phyloP scores from a whole-genome alignment of 1,140 invertebrate species.

The Temnothorax curvispinosus region DNA sequence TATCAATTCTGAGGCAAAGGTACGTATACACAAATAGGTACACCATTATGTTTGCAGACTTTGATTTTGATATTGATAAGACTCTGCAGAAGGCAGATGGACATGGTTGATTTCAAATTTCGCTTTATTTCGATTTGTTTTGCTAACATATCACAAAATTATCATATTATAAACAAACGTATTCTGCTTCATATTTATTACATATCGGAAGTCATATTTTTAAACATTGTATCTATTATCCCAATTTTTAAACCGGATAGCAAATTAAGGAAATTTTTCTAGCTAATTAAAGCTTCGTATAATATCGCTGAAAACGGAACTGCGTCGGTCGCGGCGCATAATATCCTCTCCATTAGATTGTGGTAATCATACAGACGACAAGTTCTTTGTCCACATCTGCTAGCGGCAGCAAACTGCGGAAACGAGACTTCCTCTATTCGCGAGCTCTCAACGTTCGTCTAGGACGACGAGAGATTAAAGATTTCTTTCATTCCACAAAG shows the following conservation, averaged over 20 bases:
- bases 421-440: constrained; percentile 60
- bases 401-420: constrained; percentile 45
- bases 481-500: constrained; percentile 65
- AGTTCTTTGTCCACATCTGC: constrained; percentile 38
- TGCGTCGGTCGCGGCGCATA: background rate
- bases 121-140: background rate
- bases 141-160: background rate
- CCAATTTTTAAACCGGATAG: background rate
- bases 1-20: background rate
- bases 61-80: background rate
- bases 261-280: background rate
- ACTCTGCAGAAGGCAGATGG: background rate
- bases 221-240: background rate
- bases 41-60: background rate
- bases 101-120: background rate
- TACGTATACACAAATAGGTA: too few relatives aligned
- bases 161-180: background rate
- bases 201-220: background rate
- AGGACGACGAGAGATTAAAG: constrained; percentile 62
- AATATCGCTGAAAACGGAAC: background rate
- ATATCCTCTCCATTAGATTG: constrained; percentile 36
- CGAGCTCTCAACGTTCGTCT: constrained; percentile 4
- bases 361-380: constrained; percentile 57
- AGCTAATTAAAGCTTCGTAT: background rate
- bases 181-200: background rate